These are phyloP conservation scores for Aplocera efformata DNA, from an alignment of 2,888 invertebrate species.

Conservation along the genomic window DNA sequence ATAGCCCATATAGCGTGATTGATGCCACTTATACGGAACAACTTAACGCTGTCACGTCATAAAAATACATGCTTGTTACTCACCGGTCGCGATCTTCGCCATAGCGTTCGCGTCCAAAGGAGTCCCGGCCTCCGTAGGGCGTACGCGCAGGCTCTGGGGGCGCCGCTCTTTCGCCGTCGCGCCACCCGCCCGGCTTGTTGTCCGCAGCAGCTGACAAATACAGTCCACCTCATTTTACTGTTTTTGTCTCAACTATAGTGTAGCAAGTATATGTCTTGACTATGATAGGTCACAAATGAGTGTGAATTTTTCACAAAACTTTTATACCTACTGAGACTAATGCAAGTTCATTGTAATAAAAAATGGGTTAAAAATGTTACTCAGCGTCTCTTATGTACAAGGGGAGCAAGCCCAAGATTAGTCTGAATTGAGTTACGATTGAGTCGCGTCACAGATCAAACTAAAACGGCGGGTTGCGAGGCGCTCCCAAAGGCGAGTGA, in stretches of 20 bases:
- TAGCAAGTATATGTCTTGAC: too few species aligned
- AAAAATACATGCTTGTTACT: background rate
- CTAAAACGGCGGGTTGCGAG: slow-evolving; percentile 85
- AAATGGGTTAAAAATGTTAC: slow-evolving; percentile 35
- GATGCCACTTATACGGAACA: too few species aligned
- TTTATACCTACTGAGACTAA: too few species aligned
- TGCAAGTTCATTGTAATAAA: too few species aligned
- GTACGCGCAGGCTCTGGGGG: slow-evolving; percentile 62
- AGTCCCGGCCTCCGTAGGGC: slow-evolving; percentile 73
- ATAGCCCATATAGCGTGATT: too few species aligned
- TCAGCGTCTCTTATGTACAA: slow-evolving; percentile 46
- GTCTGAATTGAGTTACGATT: slow-evolving; percentile 90
- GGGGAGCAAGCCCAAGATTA: slow-evolving; percentile 84
- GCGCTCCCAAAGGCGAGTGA: slow-evolving; percentile 80
- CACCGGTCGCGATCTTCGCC: slow-evolving; percentile 46
- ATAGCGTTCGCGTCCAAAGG: slow-evolving; percentile 63
- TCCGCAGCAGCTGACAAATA: slow-evolving; percentile 59
- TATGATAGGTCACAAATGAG: too few species aligned
- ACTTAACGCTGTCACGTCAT: too few species aligned
- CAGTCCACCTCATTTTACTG: slow-evolving; percentile 2
- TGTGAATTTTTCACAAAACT: too few species aligned
- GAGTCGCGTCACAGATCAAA: slow-evolving; percentile 83
- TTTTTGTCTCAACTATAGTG: too few species aligned
- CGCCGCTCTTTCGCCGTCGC: slow-evolving; percentile 68
- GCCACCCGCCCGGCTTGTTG: slow-evolving; percentile 74